Evolutionary conservation across 2,797 vertebrate species (phyloP).

Genomic region (Notamacropus eugenii): DNA sequence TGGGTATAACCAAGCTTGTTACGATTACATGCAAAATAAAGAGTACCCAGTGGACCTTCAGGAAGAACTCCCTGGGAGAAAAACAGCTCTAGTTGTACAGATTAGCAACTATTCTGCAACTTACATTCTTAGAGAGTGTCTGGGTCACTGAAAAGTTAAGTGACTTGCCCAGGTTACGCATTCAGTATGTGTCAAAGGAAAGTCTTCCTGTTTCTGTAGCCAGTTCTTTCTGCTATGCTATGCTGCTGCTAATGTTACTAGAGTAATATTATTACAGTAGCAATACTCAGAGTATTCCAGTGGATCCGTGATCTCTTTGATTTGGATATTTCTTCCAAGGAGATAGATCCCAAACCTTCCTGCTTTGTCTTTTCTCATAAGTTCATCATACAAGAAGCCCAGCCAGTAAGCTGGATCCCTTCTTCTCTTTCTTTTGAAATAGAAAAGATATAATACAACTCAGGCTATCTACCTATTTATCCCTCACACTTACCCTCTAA

Average conservation of each 20-base stretch:
- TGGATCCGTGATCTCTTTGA: neutral
- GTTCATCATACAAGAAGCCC: no score
- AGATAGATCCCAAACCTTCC: neutral
- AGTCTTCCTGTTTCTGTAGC: neutral
- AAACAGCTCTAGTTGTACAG: no score
- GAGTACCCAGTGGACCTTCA: neutral
- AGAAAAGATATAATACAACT: no score
- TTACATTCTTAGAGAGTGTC: no score
- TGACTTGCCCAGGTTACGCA: neutral
- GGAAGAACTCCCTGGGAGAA: neutral
- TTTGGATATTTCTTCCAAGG: neutral
- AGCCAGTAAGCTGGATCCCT: no score
- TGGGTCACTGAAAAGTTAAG: neutral
- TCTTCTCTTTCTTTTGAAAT: no score
- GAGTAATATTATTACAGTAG: neutral
- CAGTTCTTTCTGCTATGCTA: neutral
- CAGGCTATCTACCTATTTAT: no score
- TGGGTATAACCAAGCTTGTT: neutral
- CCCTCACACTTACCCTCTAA: no score
- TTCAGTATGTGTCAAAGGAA: neutral
- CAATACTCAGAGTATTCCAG: neutral
- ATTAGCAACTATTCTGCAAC: no score
- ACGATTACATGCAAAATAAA: neutral
- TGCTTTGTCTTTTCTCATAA: no score
- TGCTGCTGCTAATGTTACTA: neutral